Evolutionary conservation across 2,797 vertebrate genomes (phyloP), one percentile per base, ranked within the genome.

Genomic region (Sebastes glaucus): DNA sequence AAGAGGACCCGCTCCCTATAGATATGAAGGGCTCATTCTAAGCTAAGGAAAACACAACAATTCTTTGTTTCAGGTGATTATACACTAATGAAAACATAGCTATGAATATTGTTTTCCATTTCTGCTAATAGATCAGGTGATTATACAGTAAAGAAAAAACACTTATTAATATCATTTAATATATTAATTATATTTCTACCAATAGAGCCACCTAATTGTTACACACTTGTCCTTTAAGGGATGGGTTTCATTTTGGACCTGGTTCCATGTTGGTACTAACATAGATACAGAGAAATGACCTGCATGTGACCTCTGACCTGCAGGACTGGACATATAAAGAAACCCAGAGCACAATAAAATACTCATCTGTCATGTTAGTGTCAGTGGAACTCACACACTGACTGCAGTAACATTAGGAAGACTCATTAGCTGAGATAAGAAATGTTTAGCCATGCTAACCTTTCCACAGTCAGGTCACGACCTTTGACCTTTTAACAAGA

Each of bases 401-500:
- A 20, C 53, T 46, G 69, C 74, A 62, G 75, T 33, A 72, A 78
- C 67, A 38, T 74, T 52, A 78, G 64, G 59, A 62, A 60, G 73
- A 77, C 70, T 63, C 64, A 59, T 77, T 35, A 52, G 53, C 63
- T 75, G 32, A 46, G 55, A 55, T 7, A 20, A 46, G 27, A 72
- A 11, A 70, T 27, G 59, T 74, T 71, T 74, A 53, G 33, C 27
- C 30, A 8, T 7, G 55, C 35, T 61, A 30, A 83, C 68, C 77
- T 82, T 80, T 83, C 70, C 13, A 55, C 67, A 59, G 52, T 20
- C 64, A 49, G 75, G 78, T 71, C 65, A 2, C 23, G 27, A 74
- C 84, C 78, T 89, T 81, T 92, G 80, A 90, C 84, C 78, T 83
- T 74, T 46, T 27, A 76, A 27, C 27, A 52, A 67, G 61, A 74